Evolutionary conservation across 2,797 vertebrate species (phyloP).

Genomic region (Pangasius krempfi): DNA sequence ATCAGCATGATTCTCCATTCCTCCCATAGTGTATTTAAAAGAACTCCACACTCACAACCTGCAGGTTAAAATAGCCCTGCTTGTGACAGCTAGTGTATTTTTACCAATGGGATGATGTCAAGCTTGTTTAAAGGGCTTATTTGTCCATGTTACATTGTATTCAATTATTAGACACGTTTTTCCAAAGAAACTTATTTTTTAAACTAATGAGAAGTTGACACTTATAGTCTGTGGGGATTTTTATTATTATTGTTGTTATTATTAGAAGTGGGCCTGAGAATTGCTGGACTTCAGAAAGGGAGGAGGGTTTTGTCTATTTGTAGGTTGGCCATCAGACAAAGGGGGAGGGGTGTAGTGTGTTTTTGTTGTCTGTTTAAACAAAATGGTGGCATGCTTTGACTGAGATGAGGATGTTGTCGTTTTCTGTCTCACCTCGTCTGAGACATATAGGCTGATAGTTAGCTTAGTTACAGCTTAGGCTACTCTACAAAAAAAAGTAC

Average conservation of each 20-base stretch:
- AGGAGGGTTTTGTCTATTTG: background rate
- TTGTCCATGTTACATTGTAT: background rate
- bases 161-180: background rate
- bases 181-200: background rate
- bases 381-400: slow-evolving; percentile 13
- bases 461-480: background rate
- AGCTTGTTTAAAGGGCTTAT: background rate
- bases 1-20: slow-evolving; percentile 28
- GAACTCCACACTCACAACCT: slow-evolving; percentile 15
- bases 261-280: background rate
- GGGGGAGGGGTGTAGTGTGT: background rate
- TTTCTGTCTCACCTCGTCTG: background rate
- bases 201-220: background rate
- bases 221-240: background rate
- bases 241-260: background rate
- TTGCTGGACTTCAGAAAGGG: background rate
- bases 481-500: background rate
- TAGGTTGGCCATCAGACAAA: background rate
- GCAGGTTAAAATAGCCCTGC: slow-evolving; percentile 26
- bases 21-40: slow-evolving; percentile 31
- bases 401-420: slow-evolving; percentile 16
- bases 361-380: slow-evolving; percentile 21
- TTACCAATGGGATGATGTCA: slow-evolving; percentile 1
- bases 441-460: background rate
- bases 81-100: slow-evolving; percentile 29